Conservation (phyloP, 2,888 invertebrate species). For the Dermolepida albohirtum region DNA sequence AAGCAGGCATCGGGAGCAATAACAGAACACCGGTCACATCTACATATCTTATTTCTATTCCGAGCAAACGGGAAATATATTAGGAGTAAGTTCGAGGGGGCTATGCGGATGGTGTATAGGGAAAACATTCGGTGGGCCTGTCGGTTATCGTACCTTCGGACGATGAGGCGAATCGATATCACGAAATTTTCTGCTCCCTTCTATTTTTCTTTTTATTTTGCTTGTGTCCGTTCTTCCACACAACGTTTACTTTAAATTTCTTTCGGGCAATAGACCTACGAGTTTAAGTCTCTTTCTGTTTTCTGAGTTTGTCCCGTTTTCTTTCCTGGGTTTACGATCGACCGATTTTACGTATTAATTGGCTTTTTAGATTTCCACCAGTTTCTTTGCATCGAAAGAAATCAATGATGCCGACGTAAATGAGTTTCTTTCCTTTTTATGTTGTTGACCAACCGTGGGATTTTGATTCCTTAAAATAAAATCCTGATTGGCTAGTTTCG, state of each 20-base stretch:
- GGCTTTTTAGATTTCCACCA: slow-evolving; percentile 28
- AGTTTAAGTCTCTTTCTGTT: slow-evolving; percentile 7
- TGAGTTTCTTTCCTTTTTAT: slow-evolving; percentile 19
- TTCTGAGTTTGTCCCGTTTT: slow-evolving; percentile 17
- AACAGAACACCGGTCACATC: slow-evolving; percentile 50
- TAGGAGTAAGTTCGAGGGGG: slow-evolving; percentile 51
- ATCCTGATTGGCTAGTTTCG: neutral
- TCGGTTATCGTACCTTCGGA: slow-evolving; percentile 19
- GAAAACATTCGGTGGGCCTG: neutral
- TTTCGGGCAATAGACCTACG: slow-evolving; percentile 26
- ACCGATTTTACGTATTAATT: slow-evolving; percentile 32
- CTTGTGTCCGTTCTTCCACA: slow-evolving; percentile 13
- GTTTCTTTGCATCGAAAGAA: slow-evolving; percentile 18
- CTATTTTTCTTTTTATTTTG: slow-evolving; percentile 13
- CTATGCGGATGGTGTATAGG: slow-evolving; percentile 8
- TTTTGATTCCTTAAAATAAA: neutral
- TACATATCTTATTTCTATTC: slow-evolving; percentile 55
- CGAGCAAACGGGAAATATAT: slow-evolving; percentile 53
- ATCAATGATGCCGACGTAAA: slow-evolving; percentile 31
- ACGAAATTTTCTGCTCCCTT: slow-evolving; percentile 26
- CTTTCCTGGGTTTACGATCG: slow-evolving; percentile 27
- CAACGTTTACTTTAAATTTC: slow-evolving; percentile 35
- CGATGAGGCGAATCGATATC: slow-evolving; percentile 29
- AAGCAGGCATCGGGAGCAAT: slow-evolving; percentile 24
- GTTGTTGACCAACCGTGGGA: slow-evolving; percentile 11